Percentiles rank a stretch among this genome's conserved stretches.
Evolutionary conservation across 2,113 vertebrate genomes (phyloP).

Genomic region (Protomyctophum bolini): DNA sequence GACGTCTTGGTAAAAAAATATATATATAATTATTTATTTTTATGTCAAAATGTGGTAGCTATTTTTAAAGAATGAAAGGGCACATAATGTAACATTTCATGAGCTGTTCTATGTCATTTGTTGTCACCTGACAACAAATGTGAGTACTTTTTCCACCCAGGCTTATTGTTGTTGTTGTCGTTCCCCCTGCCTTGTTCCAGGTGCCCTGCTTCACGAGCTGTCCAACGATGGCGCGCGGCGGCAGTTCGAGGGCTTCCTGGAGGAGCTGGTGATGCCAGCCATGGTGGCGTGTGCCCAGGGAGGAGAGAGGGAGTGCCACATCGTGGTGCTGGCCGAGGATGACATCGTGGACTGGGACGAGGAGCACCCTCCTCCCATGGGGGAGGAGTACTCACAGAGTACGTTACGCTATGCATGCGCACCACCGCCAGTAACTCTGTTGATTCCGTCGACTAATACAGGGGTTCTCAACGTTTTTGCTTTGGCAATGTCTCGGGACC

Average conservation of each 20-base stretch:
- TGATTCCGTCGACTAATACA: too few species aligned
- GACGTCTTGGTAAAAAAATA: too few species aligned
- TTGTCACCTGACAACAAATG: too few species aligned
- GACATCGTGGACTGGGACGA: conserved; percentile 98
- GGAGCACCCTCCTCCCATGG: conserved; percentile 94
- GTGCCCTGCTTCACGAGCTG: conserved; percentile 93
- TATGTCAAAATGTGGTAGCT: too few species aligned
- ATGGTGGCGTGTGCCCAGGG: conserved; percentile 94
- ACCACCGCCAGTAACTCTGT: too few species aligned
- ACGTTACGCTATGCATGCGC: not conserved
- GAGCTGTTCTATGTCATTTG: too few species aligned
- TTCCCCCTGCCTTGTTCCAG: conserved; percentile 68
- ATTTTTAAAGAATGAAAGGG: too few species aligned
- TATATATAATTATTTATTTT: too few species aligned
- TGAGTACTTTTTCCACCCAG: too few species aligned
- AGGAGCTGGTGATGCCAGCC: conserved; percentile 93
- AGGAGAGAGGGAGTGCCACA: conserved; percentile 93
- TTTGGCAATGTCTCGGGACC: too few species aligned
- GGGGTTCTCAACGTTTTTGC: too few species aligned
- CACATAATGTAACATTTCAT: too few species aligned
- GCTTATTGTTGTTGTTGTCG: not conserved
- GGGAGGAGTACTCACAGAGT: conserved; percentile 94
- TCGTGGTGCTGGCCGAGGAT: conserved; percentile 92
- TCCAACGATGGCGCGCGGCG: conserved; percentile 93
- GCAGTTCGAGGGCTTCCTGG: conserved; percentile 93